These are phyloP conservation scores for Phaethornis superciliosus DNA, from an alignment of 2,113 vertebrate species.

Conservation along the genomic window DNA sequence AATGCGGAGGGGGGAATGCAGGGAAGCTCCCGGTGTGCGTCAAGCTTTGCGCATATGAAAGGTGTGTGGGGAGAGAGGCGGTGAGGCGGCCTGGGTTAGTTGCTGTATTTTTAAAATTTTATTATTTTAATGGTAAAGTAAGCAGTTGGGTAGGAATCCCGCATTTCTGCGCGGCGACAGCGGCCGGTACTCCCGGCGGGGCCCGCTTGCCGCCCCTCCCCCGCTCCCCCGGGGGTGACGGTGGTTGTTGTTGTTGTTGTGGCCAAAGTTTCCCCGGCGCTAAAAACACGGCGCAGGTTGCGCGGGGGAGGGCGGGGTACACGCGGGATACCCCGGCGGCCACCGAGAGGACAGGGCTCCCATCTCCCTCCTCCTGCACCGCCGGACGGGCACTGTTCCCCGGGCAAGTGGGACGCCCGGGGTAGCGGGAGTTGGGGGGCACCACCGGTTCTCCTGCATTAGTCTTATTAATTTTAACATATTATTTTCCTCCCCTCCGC, in stretches of 20 bases:
- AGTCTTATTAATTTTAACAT: conserved; percentile 7
- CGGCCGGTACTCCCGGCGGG: background rate
- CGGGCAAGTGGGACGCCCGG: too few species aligned
- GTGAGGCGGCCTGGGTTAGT: background rate
- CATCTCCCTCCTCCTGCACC: background rate
- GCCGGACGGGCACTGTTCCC: background rate
- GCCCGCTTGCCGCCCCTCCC: background rate
- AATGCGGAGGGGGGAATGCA: background rate
- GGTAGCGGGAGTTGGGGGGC: background rate
- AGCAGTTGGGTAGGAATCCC: background rate
- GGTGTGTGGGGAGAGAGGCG: background rate
- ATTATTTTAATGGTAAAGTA: background rate
- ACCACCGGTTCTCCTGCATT: background rate
- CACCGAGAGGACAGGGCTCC: background rate
- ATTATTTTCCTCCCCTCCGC: background rate
- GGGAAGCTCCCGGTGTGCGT: background rate
- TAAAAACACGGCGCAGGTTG: background rate
- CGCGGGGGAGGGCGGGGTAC: background rate
- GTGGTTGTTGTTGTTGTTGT: background rate
- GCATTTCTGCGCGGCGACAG: background rate
- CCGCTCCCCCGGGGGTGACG: background rate
- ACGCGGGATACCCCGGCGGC: background rate
- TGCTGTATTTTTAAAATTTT: too few species aligned
- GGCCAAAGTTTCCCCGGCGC: background rate
- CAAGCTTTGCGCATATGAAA: background rate